Conservation (phyloP, 2,797 vertebrate genomes). For the Hemibagrus guttatus region DNA sequence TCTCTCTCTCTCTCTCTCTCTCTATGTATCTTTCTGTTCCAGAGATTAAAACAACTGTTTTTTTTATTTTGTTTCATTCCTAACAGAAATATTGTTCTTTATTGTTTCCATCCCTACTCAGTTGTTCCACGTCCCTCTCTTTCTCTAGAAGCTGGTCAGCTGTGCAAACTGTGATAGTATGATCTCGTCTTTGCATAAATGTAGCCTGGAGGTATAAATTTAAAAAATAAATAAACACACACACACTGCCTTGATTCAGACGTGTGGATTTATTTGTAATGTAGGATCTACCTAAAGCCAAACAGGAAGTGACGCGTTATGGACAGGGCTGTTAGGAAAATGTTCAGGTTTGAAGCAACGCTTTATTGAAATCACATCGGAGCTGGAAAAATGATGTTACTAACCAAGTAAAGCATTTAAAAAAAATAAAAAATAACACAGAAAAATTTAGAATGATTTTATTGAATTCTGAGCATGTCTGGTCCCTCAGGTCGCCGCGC, state of each 20-base stretch:
- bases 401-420: neutral
- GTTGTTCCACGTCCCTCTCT: neutral
- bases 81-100: neutral
- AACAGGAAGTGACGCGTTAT: neutral
- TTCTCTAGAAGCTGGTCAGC: neutral
- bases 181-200: neutral
- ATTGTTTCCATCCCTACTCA: neutral
- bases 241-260: neutral
- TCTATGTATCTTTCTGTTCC: neutral
- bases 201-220: neutral
- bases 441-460: neutral
- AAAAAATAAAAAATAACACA: neutral
- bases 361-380: neutral
- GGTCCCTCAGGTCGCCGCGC: constrained; percentile 64
- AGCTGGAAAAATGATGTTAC: neutral
- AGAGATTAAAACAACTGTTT: neutral
- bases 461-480: neutral
- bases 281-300: neutral
- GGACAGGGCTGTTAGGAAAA: neutral
- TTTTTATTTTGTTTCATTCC: neutral
- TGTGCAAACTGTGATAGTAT: no score
- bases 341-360: neutral
- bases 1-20: neutral
- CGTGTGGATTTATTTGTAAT: neutral
- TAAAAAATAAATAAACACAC: neutral